Evolutionary conservation across 1,140 invertebrate genomes (phyloP).

Genomic region (Chymomyza costata): DNA sequence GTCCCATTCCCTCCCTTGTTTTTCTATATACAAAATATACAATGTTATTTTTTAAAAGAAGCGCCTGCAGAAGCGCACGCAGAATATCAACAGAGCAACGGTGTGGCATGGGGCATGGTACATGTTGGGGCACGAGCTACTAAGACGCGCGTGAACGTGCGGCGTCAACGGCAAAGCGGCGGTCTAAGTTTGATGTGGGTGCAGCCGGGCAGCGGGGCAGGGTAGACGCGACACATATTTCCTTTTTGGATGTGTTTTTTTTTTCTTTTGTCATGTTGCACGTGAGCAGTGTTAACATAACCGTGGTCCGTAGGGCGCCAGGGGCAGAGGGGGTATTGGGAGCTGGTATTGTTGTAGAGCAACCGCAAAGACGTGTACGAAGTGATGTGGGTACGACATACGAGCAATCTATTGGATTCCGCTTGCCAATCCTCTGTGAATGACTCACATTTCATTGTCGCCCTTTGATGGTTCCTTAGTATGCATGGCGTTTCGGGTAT

Average conservation of each 20-base stretch:
- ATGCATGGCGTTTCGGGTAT: too few relatives aligned
- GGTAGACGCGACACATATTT: slow-evolving; percentile 26
- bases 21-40: too few relatives aligned
- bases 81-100: slow-evolving; percentile 39
- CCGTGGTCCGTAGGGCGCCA: slow-evolving; percentile 18
- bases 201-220: slow-evolving; percentile 1
- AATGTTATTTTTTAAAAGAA: too few relatives aligned
- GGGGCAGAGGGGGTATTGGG: too few relatives aligned
- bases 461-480: neutral
- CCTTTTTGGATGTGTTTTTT: too few relatives aligned
- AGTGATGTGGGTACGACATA: neutral
- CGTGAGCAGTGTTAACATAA: slow-evolving; percentile 16
- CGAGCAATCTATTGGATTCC: neutral
- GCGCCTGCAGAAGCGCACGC: slow-evolving; percentile 40
- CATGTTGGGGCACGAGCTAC: too few relatives aligned
- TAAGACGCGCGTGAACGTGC: slow-evolving; percentile 3
- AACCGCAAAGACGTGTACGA: slow-evolving; percentile 3
- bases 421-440: neutral
- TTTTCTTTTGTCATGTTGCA: slow-evolving; percentile 25
- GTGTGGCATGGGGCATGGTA: too few relatives aligned
- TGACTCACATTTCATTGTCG: slow-evolving; percentile 28
- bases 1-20: too few relatives aligned
- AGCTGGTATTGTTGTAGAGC: slow-evolving; percentile 16
- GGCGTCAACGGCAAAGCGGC: slow-evolving; percentile 4
- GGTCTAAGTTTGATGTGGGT: slow-evolving; percentile 25